Base-by-base conservation (phyloP, 2,888 invertebrate genomes). In the Chrysotoxum bicinctum region DNA sequence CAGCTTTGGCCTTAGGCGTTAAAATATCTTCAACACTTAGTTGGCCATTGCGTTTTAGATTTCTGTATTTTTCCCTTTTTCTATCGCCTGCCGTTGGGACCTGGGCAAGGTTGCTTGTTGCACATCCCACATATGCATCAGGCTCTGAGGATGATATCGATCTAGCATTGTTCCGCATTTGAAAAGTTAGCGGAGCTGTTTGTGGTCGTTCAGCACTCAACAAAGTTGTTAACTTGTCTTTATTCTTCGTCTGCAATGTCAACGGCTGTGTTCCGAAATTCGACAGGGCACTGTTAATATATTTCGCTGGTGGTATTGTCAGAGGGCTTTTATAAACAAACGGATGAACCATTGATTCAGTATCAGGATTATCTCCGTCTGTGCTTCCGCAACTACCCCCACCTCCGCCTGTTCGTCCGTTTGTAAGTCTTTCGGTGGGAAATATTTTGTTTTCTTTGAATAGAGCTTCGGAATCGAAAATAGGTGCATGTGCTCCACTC, bases 271-370 rank as follows among this genome's bases (percentile, higher is more conserved):
- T 69, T 35, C 73, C 77, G 7, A 81, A 85, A 48, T 73, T 68
- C 30, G 85, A 50, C 8, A 73, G 48, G 21, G 81, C 73, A 64
- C 45, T 76, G 30, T 73, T 85, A 16, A 85, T 85, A 30, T 85
- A 85, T 43, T 85, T 86, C 52, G 85, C 78, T 73, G 90, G 88
- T 75, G 91, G 91, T 87, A 91, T 90, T 60, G 91, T 91, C 72
- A 91, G 87, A 10, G 91, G 90, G 87, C 89, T 91, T 77, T 90
- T 90, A 86, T 91, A 91, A 32, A 90, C 90, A 87, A 91, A 91
- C 14, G 91, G 90, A 77, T 89, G 87, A 48, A 87, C 87, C 87
- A 87, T 87, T 87, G 80, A 77, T 48, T 81, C 85, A 10, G 72
- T 56, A 32, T 85, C 82, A 30, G 30, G 10, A 48, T 48, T 40